Evolutionary conservation across 1,140 invertebrate genomes (phyloP).

Genomic region (Proctacanthus coquilletti): DNA sequence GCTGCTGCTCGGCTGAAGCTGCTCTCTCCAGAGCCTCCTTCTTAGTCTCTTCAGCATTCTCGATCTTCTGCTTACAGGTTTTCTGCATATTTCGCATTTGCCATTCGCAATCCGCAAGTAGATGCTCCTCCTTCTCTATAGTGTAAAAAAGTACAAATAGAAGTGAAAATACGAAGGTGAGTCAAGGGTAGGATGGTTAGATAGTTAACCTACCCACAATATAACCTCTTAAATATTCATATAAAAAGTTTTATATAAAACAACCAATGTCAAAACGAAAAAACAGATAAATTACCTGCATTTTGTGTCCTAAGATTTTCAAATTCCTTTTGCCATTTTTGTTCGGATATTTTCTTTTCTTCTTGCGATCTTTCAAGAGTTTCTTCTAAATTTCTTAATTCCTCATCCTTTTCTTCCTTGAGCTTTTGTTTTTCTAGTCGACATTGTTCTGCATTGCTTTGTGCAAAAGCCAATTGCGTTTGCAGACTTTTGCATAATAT

Average conservation of each 20-base stretch:
- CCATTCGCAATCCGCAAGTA: slow-evolving; percentile 54
- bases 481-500: slow-evolving; percentile 20
- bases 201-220: too few relatives aligned
- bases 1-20: slow-evolving; percentile 31
- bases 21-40: slow-evolving; percentile 34
- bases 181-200: too few relatives aligned
- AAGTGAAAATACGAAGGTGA: too few relatives aligned
- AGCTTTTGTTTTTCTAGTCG: slow-evolving; percentile 30
- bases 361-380: slow-evolving; percentile 40
- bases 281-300: slow-evolving; percentile 13
- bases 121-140: slow-evolving; percentile 40
- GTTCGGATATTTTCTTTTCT: slow-evolving; percentile 38
- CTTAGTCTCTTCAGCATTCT: slow-evolving; percentile 35
- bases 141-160: slow-evolving; percentile 7
- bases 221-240: too few relatives aligned
- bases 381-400: slow-evolving; percentile 34
- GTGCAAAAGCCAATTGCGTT: slow-evolving; percentile 19
- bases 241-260: too few relatives aligned
- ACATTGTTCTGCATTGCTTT: slow-evolving; percentile 18
- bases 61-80: slow-evolving; percentile 41
- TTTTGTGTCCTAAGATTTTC: slow-evolving; percentile 38
- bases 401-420: slow-evolving; percentile 30
- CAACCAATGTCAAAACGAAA: too few relatives aligned
- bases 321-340: slow-evolving; percentile 45
- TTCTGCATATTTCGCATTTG: slow-evolving; percentile 47